Evolutionary conservation across 2,888 invertebrate species (phyloP).

Genomic region (Anthophora plumipes): DNA sequence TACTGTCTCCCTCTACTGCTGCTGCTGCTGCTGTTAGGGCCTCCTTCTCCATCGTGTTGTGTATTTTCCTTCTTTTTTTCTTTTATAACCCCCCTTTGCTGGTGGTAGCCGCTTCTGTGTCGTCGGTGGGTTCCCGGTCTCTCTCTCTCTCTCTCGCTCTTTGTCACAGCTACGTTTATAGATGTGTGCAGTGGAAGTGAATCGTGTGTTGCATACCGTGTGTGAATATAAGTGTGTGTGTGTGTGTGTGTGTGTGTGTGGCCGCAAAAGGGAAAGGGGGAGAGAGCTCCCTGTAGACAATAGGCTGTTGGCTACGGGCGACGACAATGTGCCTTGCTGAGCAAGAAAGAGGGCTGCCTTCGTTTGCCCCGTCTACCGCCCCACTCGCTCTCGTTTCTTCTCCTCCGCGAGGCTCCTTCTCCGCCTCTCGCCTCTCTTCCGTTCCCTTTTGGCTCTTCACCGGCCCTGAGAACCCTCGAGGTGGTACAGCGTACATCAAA

Average conservation of each 20-base stretch:
- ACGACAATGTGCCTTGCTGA: conserved; percentile 75
- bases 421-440: conserved; percentile 41
- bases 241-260: conserved; percentile 48
- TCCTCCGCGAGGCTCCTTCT: conserved; percentile 23
- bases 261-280: conserved; percentile 71
- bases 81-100: conserved; percentile 50
- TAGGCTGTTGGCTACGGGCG: conserved; percentile 80
- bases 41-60: conserved; percentile 30
- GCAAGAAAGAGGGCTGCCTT: conserved; percentile 43
- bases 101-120: conserved; percentile 40
- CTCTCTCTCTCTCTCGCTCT: conserved; percentile 54
- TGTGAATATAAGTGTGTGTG: not conserved
- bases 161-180: conserved; percentile 24
- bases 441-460: conserved; percentile 64
- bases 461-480: conserved; percentile 76
- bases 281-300: conserved; percentile 74
- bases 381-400: conserved; percentile 57
- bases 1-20: conserved; percentile 19
- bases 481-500: conserved; percentile 77
- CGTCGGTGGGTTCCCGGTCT: conserved; percentile 52
- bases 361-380: conserved; percentile 36
- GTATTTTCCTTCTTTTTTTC: conserved; percentile 51
- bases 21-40: not conserved
- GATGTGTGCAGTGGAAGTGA: no score
- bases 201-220: conserved; percentile 20